A percentile compares a stretch with the other conserved stretches of the same genome.
Conservation (phyloP, 1,140 invertebrate genomes). For the Drosophila ohnishii region DNA sequence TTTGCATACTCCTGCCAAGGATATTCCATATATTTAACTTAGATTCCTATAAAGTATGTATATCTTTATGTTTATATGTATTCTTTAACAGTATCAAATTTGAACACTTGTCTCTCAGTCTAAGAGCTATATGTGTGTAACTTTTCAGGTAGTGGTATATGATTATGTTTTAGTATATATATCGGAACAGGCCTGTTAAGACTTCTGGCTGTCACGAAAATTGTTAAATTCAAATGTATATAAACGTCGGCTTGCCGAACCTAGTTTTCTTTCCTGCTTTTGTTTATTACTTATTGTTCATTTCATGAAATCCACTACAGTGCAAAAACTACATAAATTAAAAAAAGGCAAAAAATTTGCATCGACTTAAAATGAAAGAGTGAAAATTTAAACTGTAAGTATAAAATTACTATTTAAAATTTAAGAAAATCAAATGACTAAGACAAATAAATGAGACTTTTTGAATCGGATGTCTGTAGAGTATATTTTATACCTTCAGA, state of each 20-base stretch:
- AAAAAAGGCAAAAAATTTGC: neutral
- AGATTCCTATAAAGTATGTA: too few relatives aligned
- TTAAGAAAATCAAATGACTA: neutral
- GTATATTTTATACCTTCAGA: constrained; percentile 9
- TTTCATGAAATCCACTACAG: neutral
- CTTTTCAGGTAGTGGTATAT: too few relatives aligned
- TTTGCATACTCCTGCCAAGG: too few relatives aligned
- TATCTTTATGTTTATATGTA: too few relatives aligned
- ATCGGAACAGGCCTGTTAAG: neutral
- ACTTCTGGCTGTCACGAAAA: neutral
- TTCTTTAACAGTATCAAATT: too few relatives aligned
- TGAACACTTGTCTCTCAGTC: too few relatives aligned
- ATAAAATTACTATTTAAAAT: neutral
- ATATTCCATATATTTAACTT: too few relatives aligned
- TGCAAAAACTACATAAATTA: constrained; percentile 3
- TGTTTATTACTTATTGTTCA: neutral
- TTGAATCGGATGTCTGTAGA: constrained; percentile 9
- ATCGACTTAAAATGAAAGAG: constrained; percentile 2
- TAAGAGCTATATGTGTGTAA: too few relatives aligned
- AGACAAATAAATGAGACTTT: neutral
- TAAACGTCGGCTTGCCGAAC: neutral
- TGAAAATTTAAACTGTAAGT: constrained; percentile 1
- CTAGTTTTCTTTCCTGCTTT: too few relatives aligned
- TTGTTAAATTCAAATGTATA: neutral
- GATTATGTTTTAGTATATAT: too few relatives aligned